These are phyloP conservation scores for Cremastinae sp. DNA, from an alignment of 2,888 invertebrate species.

Conservation along the genomic window DNA sequence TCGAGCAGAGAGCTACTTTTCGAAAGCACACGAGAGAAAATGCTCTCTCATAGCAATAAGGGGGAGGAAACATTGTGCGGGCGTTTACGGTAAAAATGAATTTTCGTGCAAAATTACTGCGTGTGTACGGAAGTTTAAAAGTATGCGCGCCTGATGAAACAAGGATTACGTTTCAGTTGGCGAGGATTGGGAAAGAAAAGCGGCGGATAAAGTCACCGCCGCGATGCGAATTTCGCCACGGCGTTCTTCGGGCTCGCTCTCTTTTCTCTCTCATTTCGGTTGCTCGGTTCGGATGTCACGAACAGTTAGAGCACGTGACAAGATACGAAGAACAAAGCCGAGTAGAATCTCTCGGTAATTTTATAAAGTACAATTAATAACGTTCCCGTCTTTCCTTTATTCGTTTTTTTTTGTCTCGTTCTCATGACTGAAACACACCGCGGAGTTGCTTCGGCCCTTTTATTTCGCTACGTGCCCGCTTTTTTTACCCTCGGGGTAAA, in stretches of 20 bases:
- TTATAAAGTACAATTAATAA: constrained; percentile 56
- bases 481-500: not conserved
- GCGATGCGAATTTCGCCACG: constrained; percentile 10
- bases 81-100: not conserved
- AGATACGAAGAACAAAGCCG: constrained; percentile 51
- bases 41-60: too few species aligned
- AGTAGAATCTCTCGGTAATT: constrained; percentile 20
- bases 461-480: constrained; percentile 11
- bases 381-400: constrained; percentile 20
- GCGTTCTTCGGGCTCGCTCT: not conserved
- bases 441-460: not conserved
- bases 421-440: constrained; percentile 14
- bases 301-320: constrained; percentile 48
- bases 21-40: too few species aligned
- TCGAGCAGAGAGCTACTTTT: too few species aligned
- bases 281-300: constrained; percentile 42
- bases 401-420: constrained; percentile 10
- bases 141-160: not conserved
- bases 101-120: not conserved
- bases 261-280: constrained; percentile 1
- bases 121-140: not conserved
- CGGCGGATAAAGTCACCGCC: constrained; percentile 25
- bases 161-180: constrained; percentile 30
- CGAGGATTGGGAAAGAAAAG: constrained; percentile 18
- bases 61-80: too few species aligned